Evolutionary conservation across 2,888 invertebrate genomes (phyloP), one percentile per base, ranked within the genome.

Genomic region (Cephonodes hylas): DNA sequence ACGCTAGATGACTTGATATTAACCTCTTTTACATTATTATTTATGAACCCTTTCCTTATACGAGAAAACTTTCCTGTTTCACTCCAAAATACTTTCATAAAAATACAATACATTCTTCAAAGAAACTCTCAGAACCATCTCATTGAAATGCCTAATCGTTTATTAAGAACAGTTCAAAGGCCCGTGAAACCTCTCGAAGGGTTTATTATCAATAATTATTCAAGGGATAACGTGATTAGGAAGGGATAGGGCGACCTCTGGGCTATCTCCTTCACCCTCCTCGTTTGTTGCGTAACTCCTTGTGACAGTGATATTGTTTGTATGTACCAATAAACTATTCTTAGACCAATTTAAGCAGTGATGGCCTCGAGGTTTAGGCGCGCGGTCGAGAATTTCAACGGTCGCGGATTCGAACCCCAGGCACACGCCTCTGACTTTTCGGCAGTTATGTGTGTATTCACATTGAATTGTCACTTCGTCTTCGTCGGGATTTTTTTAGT

Each of bases 121-220:
- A 65, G 65, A 42, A 63, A 65, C 62, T 42, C 60, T 65, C 23
- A 63, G 63, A 31, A 64, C 67, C 63, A 67, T 72, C 67, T 64
- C 69, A 67, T 65, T 69, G 70, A 66, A 67, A 73, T 67, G 72
- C 70, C 75, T 77, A 76, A 77, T 73, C 75, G 77, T 71, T 76
- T 74, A 79, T 77, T 80, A 76, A 72, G 76, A 71, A 68, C 66
- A 72, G 73, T 81, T 81, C 78, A 77, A 81, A 80, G 73, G 72
- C 64, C 64, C 61, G 63, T 60, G 65, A 68, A 69, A 66, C 65
- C 64, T 66, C 70, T 65, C 67, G 60, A 73, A 68, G 76, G 77
- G 76, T 78, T 78, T 77, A 79, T 79, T 80, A 77, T 77, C 77
- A 77, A 75, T 80, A 82, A 83, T 82, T 77, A 81, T 74, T 78